Evolutionary conservation across 2,888 invertebrate genomes (phyloP).

Genomic region (Dimorphilus gyrociliatus): DNA sequence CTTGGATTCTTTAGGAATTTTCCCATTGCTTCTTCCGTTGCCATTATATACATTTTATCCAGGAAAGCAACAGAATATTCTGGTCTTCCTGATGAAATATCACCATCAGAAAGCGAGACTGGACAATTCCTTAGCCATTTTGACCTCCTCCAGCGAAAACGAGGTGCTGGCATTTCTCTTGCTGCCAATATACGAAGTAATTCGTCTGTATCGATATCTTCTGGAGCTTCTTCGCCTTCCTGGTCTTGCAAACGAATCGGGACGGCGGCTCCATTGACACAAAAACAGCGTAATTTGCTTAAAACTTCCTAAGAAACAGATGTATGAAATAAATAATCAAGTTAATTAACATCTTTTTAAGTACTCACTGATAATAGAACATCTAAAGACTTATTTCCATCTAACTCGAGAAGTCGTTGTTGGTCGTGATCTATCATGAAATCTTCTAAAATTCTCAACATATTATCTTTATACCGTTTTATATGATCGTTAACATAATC

Average conservation of each 20-base stretch:
- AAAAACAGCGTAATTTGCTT: slow-evolving; percentile 26
- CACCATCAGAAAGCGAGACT: slow-evolving; percentile 34
- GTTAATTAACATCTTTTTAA: neutral
- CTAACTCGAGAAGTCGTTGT: slow-evolving; percentile 32
- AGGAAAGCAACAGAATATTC: slow-evolving; percentile 36
- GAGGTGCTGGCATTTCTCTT: slow-evolving; percentile 28
- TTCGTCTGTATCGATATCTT: slow-evolving; percentile 34
- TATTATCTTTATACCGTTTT: slow-evolving; percentile 23
- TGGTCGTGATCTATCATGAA: slow-evolving; percentile 37
- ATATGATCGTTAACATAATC: slow-evolving; percentile 23
- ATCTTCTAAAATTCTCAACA: slow-evolving; percentile 34
- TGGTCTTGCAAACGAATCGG: slow-evolving; percentile 26
- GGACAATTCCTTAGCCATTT: slow-evolving; percentile 33
- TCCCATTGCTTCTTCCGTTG: slow-evolving; percentile 29
- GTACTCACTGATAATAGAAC: slow-evolving; percentile 25
- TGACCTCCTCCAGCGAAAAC: slow-evolving; percentile 31
- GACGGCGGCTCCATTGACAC: slow-evolving; percentile 27
- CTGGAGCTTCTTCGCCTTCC: slow-evolving; percentile 31
- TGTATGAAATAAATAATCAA: neutral
- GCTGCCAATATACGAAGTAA: slow-evolving; percentile 24
- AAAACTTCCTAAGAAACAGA: slow-evolving; percentile 24
- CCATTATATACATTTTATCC: slow-evolving; percentile 35
- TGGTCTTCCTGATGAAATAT: slow-evolving; percentile 28
- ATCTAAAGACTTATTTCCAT: slow-evolving; percentile 25
- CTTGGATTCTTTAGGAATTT: slow-evolving; percentile 36